Evolutionary conservation across 2,113 vertebrate species (phyloP).

Genomic region (Hemibagrus wyckioides): DNA sequence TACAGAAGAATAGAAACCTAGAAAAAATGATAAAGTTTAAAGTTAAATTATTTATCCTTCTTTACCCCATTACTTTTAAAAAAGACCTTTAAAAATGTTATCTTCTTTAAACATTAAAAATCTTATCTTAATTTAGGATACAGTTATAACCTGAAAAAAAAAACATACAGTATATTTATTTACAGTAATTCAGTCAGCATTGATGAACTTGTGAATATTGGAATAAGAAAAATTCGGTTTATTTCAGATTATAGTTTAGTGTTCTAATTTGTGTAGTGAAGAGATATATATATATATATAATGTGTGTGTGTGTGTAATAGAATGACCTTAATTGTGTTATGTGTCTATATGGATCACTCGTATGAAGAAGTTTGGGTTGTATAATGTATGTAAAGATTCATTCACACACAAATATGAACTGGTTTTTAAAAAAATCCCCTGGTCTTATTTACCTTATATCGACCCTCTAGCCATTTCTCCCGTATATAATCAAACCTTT

Average conservation of each 20-base stretch:
- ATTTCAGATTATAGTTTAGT: background rate
- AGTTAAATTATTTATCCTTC: too few species aligned
- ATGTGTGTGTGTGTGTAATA: background rate
- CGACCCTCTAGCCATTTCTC: background rate
- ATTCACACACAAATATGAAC: background rate
- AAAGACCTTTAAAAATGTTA: too few species aligned
- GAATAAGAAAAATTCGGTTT: background rate
- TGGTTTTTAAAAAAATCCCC: background rate
- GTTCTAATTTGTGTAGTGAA: background rate
- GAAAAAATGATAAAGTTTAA: too few species aligned
- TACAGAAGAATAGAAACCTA: too few species aligned
- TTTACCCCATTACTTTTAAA: background rate
- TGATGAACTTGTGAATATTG: background rate
- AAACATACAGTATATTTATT: background rate
- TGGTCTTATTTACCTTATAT: background rate
- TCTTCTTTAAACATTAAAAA: too few species aligned
- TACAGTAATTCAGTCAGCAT: background rate
- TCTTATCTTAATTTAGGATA: background rate
- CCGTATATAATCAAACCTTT: background rate
- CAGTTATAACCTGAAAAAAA: background rate
- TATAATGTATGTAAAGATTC: background rate
- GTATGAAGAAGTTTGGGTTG: background rate
- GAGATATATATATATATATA: too few species aligned
- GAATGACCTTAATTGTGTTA: background rate
- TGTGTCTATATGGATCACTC: background rate